Evolutionary conservation across 2,113 vertebrate species (phyloP).

Genomic region (Lynx canadensis): DNA sequence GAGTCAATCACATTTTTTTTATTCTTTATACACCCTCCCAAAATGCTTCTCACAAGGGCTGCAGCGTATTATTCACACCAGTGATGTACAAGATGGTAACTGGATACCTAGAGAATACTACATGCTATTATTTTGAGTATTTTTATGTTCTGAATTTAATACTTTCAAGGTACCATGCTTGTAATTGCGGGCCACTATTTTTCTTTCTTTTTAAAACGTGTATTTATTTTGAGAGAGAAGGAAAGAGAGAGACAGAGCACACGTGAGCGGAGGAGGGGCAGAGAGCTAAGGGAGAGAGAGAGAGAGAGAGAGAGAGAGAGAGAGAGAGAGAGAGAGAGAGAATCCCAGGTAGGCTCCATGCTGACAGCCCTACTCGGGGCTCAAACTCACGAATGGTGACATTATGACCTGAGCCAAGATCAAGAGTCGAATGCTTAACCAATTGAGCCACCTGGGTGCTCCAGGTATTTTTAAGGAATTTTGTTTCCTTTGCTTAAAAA

Average conservation of each 20-base stretch:
- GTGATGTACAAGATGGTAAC: not conserved
- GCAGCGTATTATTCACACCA: not conserved
- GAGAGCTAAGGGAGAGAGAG: no score
- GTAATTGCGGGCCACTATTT: constrained; percentile 19
- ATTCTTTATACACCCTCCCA: not conserved
- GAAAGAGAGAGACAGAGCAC: no score
- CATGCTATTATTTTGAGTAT: not conserved
- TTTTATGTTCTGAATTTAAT: constrained; percentile 50
- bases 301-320: no score
- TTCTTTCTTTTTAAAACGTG: not conserved
- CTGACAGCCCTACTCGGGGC: not conserved
- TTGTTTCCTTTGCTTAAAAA: constrained; percentile 20
- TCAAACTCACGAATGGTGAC: not conserved
- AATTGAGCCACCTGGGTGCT: no score
- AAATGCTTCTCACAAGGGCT: not conserved
- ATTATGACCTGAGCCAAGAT: not conserved
- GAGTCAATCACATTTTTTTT: constrained; percentile 37
- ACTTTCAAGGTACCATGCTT: constrained; percentile 9
- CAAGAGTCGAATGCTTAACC: no score
- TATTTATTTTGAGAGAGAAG: no score
- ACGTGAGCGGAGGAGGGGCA: no score
- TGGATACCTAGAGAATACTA: not conserved
- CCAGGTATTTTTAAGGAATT: not conserved
- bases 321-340: no score
- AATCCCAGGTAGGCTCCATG: not conserved